These are phyloP conservation scores for Anolis carolinensis DNA, from an alignment of 2,113 vertebrate genomes.

Conservation along the genomic window DNA sequence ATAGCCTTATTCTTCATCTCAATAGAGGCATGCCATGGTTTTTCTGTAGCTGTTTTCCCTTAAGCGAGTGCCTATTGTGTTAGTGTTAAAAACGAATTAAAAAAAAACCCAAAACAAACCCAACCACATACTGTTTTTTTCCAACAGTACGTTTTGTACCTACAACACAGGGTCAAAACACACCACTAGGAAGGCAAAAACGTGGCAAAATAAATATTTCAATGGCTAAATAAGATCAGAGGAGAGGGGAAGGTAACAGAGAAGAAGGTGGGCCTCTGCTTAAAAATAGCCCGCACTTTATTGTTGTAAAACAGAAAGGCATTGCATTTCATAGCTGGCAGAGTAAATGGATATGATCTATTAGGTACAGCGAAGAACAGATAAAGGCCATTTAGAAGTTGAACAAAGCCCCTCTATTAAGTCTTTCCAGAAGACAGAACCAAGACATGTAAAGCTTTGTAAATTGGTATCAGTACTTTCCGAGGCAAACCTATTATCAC, in stretches of 20 bases:
- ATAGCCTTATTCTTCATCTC: background rate
- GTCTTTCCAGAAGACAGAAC: constrained; percentile 63
- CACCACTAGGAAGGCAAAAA: constrained; percentile 56
- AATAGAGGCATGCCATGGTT: background rate
- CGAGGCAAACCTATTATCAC: constrained; percentile 70
- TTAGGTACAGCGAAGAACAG: constrained; percentile 45
- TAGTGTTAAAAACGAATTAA: constrained; percentile 44
- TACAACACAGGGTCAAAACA: constrained; percentile 37
- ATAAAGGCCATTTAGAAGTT: constrained; percentile 64
- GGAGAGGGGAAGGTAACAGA: background rate
- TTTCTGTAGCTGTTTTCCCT: constrained; percentile 35
- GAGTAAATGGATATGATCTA: constrained; percentile 56
- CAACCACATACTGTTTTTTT: background rate
- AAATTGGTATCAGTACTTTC: constrained; percentile 63
- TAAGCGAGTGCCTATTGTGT: constrained; percentile 29
- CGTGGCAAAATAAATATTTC: constrained; percentile 61
- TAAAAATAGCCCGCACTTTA: constrained; percentile 61
- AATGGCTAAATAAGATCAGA: constrained; percentile 61
- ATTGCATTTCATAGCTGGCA: constrained; percentile 50
- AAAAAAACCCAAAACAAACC: constrained; percentile 50
- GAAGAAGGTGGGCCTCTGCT: constrained; percentile 37
- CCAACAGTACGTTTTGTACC: constrained; percentile 44
- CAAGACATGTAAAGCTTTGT: constrained; percentile 64
- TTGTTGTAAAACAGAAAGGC: constrained; percentile 51
- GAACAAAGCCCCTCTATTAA: constrained; percentile 69